Evolutionary conservation across 2,797 vertebrate species (phyloP), one percentile per base, ranked within the genome.

Genomic region (Borostomias antarcticus): DNA sequence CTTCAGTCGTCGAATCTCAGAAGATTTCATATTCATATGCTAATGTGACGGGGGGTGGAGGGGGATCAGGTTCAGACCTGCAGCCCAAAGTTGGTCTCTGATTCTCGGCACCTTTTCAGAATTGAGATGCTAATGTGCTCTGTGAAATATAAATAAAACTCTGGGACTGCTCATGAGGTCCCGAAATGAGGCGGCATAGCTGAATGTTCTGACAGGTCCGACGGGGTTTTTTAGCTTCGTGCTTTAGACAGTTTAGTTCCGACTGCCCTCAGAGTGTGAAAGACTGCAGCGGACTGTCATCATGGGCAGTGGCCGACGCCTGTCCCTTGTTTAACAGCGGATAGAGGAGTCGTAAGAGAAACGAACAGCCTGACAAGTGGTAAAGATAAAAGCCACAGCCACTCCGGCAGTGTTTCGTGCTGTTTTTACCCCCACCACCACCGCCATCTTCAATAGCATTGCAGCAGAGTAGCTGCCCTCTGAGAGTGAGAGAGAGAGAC

Each of bases 81-180:
- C 76, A 43, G 19, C 68, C 73, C 50, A 35, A 76, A 77, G 21
- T 28, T 28, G 21, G 35, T 82, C 54, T 72, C 66, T 65, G 68
- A 56, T 58, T 65, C 68, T 67, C 37, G 28, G 19, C 57, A 58
- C 73, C 63, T 66, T 81, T 77, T 69, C 11, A 19, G 21, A 64
- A 35, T 58, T 40, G 33, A 13, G 73, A 58, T 82, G 77, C 77
- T 75, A 80, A 86, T 86, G 66, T 52, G 37, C 32, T 62, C 70
- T 67, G 82, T 89, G 89, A 84, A 89, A 87, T 76, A 84, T 87
- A 80, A 89, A 89, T 88, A 82, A 83, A 52, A 28, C 60, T 10
- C 21, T 64, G 78, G 82, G 79, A 82, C 57, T 25, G 21, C 76
- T 78, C 63, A 57, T 69, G 72, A 52, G 77, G 65, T 68, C 78